A percentile compares a stretch with the other conserved stretches of the same genome.
phyloP scores from a whole-genome alignment of 2,888 invertebrate species.

The Belgica antarctica region DNA sequence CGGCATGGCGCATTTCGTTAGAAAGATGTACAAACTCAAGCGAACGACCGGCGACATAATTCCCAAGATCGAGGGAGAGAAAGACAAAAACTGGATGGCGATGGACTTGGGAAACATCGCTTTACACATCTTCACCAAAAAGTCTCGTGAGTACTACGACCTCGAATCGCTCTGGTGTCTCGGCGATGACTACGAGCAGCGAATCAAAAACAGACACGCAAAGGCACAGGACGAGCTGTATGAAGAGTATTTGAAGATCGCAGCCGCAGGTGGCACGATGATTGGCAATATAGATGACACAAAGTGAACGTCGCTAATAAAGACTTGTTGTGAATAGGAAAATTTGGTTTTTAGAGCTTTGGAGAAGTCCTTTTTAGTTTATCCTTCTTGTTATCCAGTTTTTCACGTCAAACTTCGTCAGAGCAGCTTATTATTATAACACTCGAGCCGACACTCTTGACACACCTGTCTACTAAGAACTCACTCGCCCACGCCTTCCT shows the following conservation, averaged over 20 bases:
- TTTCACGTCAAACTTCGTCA: no score
- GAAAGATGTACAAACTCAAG: constrained; percentile 74
- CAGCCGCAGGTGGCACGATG: no score
- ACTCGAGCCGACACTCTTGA: no score
- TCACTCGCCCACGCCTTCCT: no score
- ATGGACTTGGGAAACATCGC: constrained; percentile 91
- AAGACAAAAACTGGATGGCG: constrained; percentile 80
- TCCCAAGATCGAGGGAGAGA: constrained; percentile 75
- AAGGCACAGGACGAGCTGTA: background rate
- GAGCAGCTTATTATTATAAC: no score
- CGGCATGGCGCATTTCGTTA: constrained; percentile 71
- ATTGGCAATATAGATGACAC: no score
- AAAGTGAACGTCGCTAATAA: no score
- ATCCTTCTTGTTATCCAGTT: background rate
- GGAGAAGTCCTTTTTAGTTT: background rate
- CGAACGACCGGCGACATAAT: constrained; percentile 61
- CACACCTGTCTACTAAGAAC: no score
- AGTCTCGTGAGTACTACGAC: constrained; percentile 72
- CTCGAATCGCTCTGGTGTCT: constrained; percentile 89
- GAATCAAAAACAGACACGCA: background rate
- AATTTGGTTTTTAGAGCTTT: background rate
- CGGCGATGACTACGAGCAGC: constrained; percentile 74
- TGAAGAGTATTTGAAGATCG: constrained; percentile 5
- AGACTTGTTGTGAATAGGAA: background rate
- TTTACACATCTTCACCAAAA: constrained; percentile 77